Conservation (phyloP, 2,113 vertebrate species). For the Lethenteron reissneri region DNA sequence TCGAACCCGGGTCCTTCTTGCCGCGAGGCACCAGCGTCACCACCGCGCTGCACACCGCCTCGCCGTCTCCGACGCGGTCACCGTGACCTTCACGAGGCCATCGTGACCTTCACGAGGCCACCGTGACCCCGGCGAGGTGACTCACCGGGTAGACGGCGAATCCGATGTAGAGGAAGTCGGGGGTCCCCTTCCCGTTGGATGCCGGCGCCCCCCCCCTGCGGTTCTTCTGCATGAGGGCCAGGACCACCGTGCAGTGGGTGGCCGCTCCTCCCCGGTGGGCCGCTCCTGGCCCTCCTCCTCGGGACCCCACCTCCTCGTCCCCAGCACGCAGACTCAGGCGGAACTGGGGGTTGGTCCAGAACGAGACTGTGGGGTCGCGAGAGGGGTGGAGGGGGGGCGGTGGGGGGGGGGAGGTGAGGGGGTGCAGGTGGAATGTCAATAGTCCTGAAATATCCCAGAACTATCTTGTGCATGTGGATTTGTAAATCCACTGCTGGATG, state of each 20-base stretch:
- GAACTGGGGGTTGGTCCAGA: conserved; percentile 4
- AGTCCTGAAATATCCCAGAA: too few relatives aligned
- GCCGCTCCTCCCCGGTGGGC: too few relatives aligned
- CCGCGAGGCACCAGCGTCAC: too few relatives aligned
- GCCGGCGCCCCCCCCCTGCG: background rate
- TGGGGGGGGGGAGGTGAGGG: background rate
- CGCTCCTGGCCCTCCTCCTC: background rate
- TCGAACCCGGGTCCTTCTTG: too few relatives aligned
- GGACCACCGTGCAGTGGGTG: background rate
- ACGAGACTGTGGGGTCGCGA: background rate
- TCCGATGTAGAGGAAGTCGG: conserved; percentile 1
- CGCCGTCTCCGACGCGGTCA: too few relatives aligned
- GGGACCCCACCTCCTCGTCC: background rate
- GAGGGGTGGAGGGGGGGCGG: background rate
- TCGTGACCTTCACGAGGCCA: too few relatives aligned
- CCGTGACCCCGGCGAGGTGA: too few relatives aligned
- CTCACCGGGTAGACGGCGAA: conserved; percentile 1
- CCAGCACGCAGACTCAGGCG: background rate
- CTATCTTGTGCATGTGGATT: too few relatives aligned
- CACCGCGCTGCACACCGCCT: too few relatives aligned
- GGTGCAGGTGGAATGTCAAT: too few relatives aligned
- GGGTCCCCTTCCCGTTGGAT: background rate
- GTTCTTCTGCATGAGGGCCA: conserved; percentile 6
- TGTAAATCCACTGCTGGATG: too few relatives aligned
- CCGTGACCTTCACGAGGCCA: too few relatives aligned